A percentile compares a stretch with the other conserved stretches of the same genome.
These are phyloP conservation scores for Agonopterix alstromeriana DNA, from an alignment of 2,888 invertebrate species.

Conservation along the genomic window DNA sequence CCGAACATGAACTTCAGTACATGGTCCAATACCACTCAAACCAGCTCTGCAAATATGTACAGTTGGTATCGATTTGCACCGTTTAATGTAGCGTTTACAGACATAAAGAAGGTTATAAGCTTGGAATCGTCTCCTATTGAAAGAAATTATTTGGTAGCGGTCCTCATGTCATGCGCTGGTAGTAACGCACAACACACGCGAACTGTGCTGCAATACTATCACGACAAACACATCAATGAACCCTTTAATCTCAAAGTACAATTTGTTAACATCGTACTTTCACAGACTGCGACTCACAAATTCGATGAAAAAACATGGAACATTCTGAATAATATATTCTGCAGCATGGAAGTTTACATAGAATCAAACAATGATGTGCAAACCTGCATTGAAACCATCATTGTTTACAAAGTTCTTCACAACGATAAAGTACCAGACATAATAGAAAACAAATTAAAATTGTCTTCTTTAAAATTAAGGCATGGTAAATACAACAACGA, in stretches of 20 bases:
- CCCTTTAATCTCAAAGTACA: constrained; percentile 9
- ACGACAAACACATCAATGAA: constrained; percentile 51
- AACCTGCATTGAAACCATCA: constrained; percentile 35
- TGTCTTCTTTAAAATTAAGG: constrained; percentile 28
- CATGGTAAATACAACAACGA: constrained; percentile 26
- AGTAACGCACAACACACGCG: constrained; percentile 29
- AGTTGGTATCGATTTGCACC: constrained; percentile 16
- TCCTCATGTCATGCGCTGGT: constrained; percentile 34
- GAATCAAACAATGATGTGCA: constrained; percentile 42
- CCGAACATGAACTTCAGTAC: too few species aligned
- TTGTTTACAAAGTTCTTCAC: constrained; percentile 39
- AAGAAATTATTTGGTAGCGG: constrained; percentile 34
- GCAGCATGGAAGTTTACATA: constrained; percentile 52
- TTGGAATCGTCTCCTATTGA: constrained; percentile 35
- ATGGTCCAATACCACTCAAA: neutral
- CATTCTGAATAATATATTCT: constrained; percentile 44
- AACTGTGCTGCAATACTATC: constrained; percentile 37
- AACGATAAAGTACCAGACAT: constrained; percentile 37
- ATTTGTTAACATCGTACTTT: constrained; percentile 22
- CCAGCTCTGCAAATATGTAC: constrained; percentile 6
- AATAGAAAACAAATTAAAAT: constrained; percentile 39
- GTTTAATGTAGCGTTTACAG: constrained; percentile 13
- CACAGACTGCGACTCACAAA: constrained; percentile 25
- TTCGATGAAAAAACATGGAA: constrained; percentile 41
- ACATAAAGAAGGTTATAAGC: constrained; percentile 26